Conservation (phyloP, 2,888 invertebrate genomes). For the Pilophorus perplexus region DNA sequence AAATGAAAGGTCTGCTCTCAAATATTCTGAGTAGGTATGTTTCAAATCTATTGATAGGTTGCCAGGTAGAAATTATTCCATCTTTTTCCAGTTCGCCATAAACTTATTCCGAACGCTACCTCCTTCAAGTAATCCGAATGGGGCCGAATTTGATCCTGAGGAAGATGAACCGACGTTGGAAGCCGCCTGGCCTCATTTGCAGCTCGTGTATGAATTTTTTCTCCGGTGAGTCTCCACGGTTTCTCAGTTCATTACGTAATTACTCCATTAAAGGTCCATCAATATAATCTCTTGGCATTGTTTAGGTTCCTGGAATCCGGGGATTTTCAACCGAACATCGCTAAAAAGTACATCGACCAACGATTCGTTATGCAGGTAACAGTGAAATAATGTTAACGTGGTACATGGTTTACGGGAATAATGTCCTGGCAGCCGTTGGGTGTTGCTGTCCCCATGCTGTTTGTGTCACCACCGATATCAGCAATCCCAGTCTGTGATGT, state of each 20-base stretch:
- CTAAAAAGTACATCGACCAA: slow-evolving; percentile 85
- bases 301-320: slow-evolving; percentile 66
- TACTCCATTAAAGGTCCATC: too few species aligned
- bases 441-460: too few species aligned
- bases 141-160: slow-evolving; percentile 80
- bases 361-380: slow-evolving; percentile 41
- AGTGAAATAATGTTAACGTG: not conserved
- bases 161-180: slow-evolving; percentile 95
- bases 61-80: too few species aligned
- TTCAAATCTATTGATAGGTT: too few species aligned
- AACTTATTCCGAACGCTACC: slow-evolving; percentile 88
- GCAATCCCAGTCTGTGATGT: too few species aligned
- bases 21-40: too few species aligned
- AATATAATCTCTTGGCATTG: too few species aligned
- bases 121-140: slow-evolving; percentile 71
- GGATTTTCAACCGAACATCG: slow-evolving; percentile 88
- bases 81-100: slow-evolving; percentile 54
- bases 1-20: not conserved
- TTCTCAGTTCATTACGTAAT: too few species aligned
- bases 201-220: slow-evolving; percentile 64
- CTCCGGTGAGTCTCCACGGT: slow-evolving; percentile 49
- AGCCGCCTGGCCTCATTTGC: slow-evolving; percentile 92
- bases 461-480: too few species aligned
- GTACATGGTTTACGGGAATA: not conserved
- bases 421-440: too few species aligned